A percentile compares a stretch with the other conserved stretches of the same genome.
phyloP scores from a whole-genome alignment of 2,888 invertebrate genomes.

The Acleris literana region DNA sequence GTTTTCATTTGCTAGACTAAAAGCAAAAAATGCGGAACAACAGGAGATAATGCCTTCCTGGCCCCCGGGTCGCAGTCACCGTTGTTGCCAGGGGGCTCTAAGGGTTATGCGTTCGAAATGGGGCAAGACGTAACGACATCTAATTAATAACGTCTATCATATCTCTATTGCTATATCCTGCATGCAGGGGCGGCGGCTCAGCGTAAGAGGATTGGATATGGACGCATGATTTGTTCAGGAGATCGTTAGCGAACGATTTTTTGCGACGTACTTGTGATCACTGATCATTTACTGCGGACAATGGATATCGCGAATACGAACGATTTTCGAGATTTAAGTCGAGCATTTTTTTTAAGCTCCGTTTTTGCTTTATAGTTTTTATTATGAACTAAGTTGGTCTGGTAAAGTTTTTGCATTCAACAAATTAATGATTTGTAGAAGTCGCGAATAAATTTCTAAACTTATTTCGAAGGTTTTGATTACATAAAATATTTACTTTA shows the following conservation, averaged over 20 bases:
- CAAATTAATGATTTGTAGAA: no score
- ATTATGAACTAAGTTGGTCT: no score
- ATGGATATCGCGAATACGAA: neutral
- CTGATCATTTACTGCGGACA: neutral
- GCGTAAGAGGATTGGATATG: conserved; percentile 77
- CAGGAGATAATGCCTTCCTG: conserved; percentile 32
- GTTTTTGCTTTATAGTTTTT: neutral
- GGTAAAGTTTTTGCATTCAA: no score
- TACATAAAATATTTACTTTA: no score
- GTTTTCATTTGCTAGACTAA: conserved; percentile 7
- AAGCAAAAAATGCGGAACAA: conserved; percentile 27
- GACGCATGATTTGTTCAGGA: conserved; percentile 75
- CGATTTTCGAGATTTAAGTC: neutral
- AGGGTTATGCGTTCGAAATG: conserved; percentile 69
- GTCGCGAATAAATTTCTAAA: no score
- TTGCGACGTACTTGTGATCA: conserved; percentile 49
- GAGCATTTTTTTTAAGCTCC: neutral
- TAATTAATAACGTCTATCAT: conserved; percentile 83
- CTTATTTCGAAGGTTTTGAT: no score
- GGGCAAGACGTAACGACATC: conserved; percentile 80
- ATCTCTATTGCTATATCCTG: conserved; percentile 76
- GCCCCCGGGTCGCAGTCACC: conserved; percentile 13
- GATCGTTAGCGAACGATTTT: conserved; percentile 68
- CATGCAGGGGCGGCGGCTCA: conserved; percentile 62
- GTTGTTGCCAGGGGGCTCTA: conserved; percentile 57